A percentile compares a stretch with the other conserved stretches of the same genome.
These are phyloP conservation scores for Pachyuromys duprasi DNA, from an alignment of 2,797 vertebrate species.

Conservation along the genomic window DNA sequence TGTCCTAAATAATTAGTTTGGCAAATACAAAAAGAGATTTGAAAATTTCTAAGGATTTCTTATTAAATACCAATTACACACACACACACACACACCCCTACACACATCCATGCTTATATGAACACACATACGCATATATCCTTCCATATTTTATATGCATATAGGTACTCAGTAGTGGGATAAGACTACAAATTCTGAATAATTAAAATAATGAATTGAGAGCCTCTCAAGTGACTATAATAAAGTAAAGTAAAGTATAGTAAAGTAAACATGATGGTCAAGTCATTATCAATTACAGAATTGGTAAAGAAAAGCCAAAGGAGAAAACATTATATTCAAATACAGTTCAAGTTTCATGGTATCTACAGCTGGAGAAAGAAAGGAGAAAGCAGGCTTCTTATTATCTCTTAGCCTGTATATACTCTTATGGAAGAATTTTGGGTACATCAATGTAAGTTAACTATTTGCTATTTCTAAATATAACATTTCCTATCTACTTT, in stretches of 20 bases:
- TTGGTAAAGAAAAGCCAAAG: neutral
- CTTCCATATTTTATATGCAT: neutral
- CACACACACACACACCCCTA: neutral
- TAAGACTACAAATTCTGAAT: neutral
- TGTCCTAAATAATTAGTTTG: neutral
- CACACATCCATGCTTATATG: neutral
- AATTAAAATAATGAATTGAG: neutral
- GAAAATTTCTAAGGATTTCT: neutral
- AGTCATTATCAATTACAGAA: neutral
- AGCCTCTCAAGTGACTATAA: neutral
- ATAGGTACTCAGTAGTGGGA: neutral
- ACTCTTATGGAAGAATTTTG: slow-evolving; percentile 7
- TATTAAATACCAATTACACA: neutral
- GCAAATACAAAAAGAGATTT: neutral
- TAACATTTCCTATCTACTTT: neutral
- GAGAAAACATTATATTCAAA: neutral
- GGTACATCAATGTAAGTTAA: neutral
- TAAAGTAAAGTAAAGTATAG: too few relatives aligned
- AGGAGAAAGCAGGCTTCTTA: neutral
- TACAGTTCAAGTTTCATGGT: neutral
- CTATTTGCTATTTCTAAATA: neutral
- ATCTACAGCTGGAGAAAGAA: neutral
- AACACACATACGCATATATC: neutral
- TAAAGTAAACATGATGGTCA: neutral
- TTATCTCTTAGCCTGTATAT: neutral